Conservation (phyloP, 2,113 vertebrate species). For the Arothron firmamentum region DNA sequence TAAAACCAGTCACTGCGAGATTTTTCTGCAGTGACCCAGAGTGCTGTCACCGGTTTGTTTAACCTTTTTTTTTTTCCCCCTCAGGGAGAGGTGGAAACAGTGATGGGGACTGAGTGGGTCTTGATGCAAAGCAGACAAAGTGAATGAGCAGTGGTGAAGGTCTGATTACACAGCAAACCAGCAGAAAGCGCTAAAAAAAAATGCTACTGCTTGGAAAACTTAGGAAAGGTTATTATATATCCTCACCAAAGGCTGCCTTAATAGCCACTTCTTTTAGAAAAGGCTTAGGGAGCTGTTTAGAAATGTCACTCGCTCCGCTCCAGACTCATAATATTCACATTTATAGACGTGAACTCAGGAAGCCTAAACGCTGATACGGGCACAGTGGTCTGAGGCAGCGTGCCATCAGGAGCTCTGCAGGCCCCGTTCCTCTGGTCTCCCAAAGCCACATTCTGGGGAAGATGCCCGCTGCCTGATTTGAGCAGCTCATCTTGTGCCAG, state of each 20-base stretch:
- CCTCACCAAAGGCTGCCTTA: neutral
- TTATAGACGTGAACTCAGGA: conserved; percentile 48
- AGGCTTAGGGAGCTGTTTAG: conserved; percentile 20
- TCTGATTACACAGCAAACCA: conserved; percentile 11
- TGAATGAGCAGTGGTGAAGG: conserved; percentile 7
- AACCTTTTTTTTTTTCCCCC: conserved; percentile 2
- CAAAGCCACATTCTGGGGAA: conserved; percentile 55
- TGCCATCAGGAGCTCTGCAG: conserved; percentile 56
- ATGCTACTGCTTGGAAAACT: neutral
- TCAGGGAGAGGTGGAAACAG: conserved; percentile 12
- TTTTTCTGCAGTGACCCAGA: conserved; percentile 42
- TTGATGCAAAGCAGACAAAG: conserved; percentile 46
- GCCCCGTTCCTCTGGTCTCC: conserved; percentile 38
- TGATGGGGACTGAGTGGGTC: conserved; percentile 1
- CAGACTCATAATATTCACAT: conserved; percentile 18
- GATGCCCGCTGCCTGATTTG: conserved; percentile 59
- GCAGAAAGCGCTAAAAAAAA: neutral
- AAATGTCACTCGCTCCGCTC: conserved; percentile 36
- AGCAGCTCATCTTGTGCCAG: conserved; percentile 44
- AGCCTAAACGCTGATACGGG: conserved; percentile 28
- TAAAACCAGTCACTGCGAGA: conserved; percentile 25
- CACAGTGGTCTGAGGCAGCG: conserved; percentile 39
- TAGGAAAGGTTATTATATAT: neutral
- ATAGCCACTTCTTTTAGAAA: too few species aligned
- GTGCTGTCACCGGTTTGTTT: conserved; percentile 35